A percentile compares a stretch with the other conserved stretches of the same genome.
These are phyloP conservation scores for Piaya cayana DNA, from an alignment of 2,113 vertebrate genomes.

Conservation along the genomic window DNA sequence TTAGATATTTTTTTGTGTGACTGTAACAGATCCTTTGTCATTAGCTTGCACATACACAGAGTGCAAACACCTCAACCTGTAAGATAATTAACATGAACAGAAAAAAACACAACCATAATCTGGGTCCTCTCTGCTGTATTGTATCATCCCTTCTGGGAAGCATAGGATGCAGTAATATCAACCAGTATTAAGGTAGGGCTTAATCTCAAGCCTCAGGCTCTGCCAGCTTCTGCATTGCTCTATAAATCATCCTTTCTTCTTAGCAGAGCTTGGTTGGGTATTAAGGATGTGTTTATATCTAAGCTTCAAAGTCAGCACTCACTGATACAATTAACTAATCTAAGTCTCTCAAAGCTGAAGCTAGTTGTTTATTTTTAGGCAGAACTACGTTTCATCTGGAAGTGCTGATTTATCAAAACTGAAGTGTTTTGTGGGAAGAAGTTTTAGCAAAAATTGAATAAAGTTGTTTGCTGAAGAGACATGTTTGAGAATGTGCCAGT, in stretches of 20 bases:
- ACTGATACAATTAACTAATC: conserved; percentile 27
- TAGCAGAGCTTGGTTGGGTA: background rate
- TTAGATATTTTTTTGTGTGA: background rate
- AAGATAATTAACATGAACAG: conserved; percentile 1
- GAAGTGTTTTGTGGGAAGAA: background rate
- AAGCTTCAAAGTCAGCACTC: conserved; percentile 26
- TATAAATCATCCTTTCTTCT: conserved; percentile 40
- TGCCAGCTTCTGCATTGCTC: background rate
- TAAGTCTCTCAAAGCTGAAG: background rate
- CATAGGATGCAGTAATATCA: background rate
- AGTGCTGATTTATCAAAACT: background rate
- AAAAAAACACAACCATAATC: background rate
- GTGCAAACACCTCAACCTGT: accelerated
- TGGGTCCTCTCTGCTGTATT: background rate
- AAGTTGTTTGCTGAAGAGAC: background rate
- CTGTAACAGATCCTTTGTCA: background rate
- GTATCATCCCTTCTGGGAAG: background rate
- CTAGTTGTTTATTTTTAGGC: conserved; percentile 15
- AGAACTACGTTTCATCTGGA: conserved; percentile 10
- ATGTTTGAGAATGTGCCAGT: background rate
- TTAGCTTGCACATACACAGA: background rate
- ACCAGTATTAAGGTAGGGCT: background rate
- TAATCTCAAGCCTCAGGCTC: conserved; percentile 22
- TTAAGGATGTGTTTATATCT: conserved; percentile 4
- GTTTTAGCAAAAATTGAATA: background rate